Base-by-base conservation (phyloP, 2,113 vertebrate genomes). In the Promerops cafer region DNA sequence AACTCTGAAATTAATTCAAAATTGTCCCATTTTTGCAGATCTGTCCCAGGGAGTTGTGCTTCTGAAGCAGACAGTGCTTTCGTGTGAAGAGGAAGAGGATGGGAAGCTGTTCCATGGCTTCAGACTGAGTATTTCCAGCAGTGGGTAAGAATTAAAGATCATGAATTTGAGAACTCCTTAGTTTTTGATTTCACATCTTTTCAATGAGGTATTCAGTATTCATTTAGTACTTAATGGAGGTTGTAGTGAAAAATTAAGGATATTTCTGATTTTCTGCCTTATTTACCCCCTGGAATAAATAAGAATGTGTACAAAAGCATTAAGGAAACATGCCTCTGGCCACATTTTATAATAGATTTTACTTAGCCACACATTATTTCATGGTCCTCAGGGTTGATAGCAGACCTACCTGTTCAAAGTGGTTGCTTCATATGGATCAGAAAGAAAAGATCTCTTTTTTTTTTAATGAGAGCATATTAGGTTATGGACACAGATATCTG, bases 341-440 rank as follows among this genome's bases (percentile, higher is more conserved):
- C 11, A 63, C 2, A 16, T n/a, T 74, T 79, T 42, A 6, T 23
- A 57, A 47, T 7, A 33, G 17, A 59, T 53, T 68, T 70, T 59
- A 28, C 35, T 54, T 45, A 50, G 30, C 13, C 6, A 52, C 2
- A 31, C 2, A 37, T 59, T 59, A 39, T 56, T 59, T 87, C 0
- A 10, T 60, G 6, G 4, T 60, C 15, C 61, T 80, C 33, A 23
- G 11, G 5, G 7, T 4, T 49, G 21, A 44, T 18, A 40, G 6
- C 17, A 89, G 26, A 39, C 2, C 2, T 47, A 20, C 10, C n/a
- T 66, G 4, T 16, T 71, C 24, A 28, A 24, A 16, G 10, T 27
- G 9, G 2, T 35, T 64, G 17, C 9, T 76, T 35, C 12, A 16
- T 7, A n/a, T 1, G 6, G 13, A 30, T 11, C 2, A 15, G n/a